Base-by-base conservation (phyloP, 1,140 invertebrate genomes). In the Hermetia illucens region DNA sequence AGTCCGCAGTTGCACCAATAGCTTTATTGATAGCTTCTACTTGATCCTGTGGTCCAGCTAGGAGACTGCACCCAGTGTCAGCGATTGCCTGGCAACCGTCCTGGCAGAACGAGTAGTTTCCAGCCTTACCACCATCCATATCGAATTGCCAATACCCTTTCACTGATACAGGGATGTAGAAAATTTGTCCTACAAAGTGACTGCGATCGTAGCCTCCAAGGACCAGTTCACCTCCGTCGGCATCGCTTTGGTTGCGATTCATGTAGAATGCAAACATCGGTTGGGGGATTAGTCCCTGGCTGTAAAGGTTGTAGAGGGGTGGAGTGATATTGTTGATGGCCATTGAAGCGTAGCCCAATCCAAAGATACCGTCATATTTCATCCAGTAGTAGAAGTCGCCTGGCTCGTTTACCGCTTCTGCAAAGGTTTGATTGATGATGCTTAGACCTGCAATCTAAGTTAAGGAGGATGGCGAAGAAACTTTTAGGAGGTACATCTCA, bases 231-330 rank as follows among this genome's bases (percentile, higher is more conserved):
- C 55, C 21, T 44, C 16, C n/a, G 21, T 41, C 39, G 40, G 22
- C n/a, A n/a, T 13, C 44, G 22, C 37, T 25, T 6, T 29, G 24
- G n/a, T 31, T 25, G 10, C 52, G 46, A 0, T 36, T 38, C 34
- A 97, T 70, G 59, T 92, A 97, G 63, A 98, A 97, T 37, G 90
- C 91, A 63, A 98, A 97, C 20, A 94, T 63, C 1, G 87, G 73
- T 41, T 74, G 50, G 3, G 66, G 50, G 5, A 94, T 69, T 2
- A 87, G 58, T n/a, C 74, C 71, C 64, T 96, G 89, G n/a, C 75
- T 64, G 12, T 92, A 65, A 85, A 96, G 90, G 50, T 82, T 86
- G 58, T 95, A 76, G 61, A 98, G 94, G 13, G 93, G 82, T 2
- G 92, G 88, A 18, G 65, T 62, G 17, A 95, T 86, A 39, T 75